phyloP scores from a whole-genome alignment of 2,888 invertebrate genomes.

The Steinernema scapterisci region DNA sequence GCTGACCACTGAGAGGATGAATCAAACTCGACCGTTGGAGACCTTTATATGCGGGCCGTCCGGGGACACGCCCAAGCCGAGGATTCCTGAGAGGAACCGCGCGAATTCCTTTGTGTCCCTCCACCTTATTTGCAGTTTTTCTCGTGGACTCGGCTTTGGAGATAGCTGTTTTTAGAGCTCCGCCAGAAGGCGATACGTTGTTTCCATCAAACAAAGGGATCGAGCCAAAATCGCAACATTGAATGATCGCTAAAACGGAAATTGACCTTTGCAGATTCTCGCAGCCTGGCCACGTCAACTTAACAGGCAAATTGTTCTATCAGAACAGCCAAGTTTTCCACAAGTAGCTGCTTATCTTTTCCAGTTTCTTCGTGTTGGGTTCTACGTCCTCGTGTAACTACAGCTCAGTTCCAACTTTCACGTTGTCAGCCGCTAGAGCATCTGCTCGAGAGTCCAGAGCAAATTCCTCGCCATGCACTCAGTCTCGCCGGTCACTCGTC shows the following conservation, averaged over 20 bases:
- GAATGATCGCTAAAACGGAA: too few species aligned
- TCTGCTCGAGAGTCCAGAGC: neutral
- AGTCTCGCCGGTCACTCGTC: slow-evolving; percentile 2
- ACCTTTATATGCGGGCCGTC: slow-evolving; percentile 12
- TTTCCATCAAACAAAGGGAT: too few species aligned
- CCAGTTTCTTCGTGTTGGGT: too few species aligned
- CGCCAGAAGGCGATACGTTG: neutral
- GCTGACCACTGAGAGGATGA: neutral
- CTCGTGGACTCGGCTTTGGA: neutral
- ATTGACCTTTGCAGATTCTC: too few species aligned
- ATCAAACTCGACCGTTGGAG: neutral
- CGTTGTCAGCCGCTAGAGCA: too few species aligned
- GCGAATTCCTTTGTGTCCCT: slow-evolving; percentile 2
- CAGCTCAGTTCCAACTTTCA: too few species aligned
- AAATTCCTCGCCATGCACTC: slow-evolving; percentile 17
- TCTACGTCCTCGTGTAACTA: too few species aligned
- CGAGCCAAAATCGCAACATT: too few species aligned
- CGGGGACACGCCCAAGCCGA: slow-evolving; percentile 10
- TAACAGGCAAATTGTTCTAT: too few species aligned
- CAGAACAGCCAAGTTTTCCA: too few species aligned
- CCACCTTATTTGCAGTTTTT: slow-evolving; percentile 5
- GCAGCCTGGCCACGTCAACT: too few species aligned
- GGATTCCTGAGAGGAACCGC: neutral
- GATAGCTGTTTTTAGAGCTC: neutral
- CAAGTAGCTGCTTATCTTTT: too few species aligned